Evolutionary conservation across 2,888 invertebrate species (phyloP).

Genomic region (Phasia obesa): DNA sequence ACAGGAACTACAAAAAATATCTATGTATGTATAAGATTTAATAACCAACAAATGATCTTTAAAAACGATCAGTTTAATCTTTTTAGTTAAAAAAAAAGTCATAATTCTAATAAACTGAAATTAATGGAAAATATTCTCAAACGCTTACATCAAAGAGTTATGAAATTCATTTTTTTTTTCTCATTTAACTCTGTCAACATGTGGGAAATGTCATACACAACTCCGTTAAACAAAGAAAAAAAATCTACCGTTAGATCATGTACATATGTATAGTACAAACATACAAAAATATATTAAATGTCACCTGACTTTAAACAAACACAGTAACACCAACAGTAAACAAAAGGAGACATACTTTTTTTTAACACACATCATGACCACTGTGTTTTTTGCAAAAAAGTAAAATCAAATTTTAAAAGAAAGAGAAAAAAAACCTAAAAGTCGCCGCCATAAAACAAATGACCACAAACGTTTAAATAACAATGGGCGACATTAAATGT

Average conservation of each 20-base stretch:
- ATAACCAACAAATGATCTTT: background rate
- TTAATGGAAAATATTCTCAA: constrained; percentile 11
- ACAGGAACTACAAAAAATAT: background rate
- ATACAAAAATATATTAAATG: constrained; percentile 18
- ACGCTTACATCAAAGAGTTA: constrained; percentile 36
- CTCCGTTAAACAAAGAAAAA: constrained; percentile 6
- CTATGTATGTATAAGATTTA: too few relatives aligned
- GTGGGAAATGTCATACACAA: constrained; percentile 29
- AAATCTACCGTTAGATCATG: constrained; percentile 42
- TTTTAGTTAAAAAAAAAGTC: constrained; percentile 5
- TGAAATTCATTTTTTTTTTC: constrained; percentile 3
- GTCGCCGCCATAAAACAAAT: constrained; percentile 59
- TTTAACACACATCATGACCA: constrained; percentile 31
- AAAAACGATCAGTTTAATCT: background rate
- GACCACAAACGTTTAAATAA: constrained; percentile 66
- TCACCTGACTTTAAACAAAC: constrained; percentile 57
- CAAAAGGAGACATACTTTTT: constrained; percentile 44
- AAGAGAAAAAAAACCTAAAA: background rate
- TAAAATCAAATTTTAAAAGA: background rate
- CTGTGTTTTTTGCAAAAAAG: constrained; percentile 40
- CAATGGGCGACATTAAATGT: constrained; percentile 46
- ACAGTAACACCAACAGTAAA: constrained; percentile 31
- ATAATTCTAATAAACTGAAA: constrained; percentile 19
- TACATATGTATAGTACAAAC: too few relatives aligned
- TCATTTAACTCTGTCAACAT: background rate